Evolutionary conservation across 2,113 vertebrate species (phyloP).

Genomic region (Trogon melanurus): DNA sequence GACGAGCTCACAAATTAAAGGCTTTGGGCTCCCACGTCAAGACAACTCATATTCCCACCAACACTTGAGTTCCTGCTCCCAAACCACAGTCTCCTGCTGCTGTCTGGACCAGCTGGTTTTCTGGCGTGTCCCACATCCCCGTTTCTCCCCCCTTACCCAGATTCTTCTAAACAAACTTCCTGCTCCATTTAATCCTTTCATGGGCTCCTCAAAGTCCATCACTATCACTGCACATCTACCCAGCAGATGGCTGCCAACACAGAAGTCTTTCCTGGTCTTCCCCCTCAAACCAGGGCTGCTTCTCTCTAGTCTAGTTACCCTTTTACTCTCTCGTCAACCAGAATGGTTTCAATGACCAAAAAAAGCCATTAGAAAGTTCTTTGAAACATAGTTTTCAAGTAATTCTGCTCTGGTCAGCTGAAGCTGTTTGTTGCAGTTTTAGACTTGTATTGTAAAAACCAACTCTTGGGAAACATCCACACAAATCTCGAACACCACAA

Average conservation of each 20-base stretch:
- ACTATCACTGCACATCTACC: not conserved
- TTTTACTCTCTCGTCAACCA: not conserved
- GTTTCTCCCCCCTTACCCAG: not conserved
- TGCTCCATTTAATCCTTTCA: not conserved
- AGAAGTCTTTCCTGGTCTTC: not conserved
- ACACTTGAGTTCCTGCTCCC: constrained; percentile 12
- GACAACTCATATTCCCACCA: constrained; percentile 38
- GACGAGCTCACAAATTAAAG: constrained; percentile 42
- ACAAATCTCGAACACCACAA: not conserved
- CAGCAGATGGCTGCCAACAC: not conserved
- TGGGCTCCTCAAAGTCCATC: not conserved
- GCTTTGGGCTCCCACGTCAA: not conserved
- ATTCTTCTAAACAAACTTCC: not conserved
- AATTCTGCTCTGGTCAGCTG: not conserved
- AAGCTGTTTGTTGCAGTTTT: not conserved
- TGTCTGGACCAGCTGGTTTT: constrained; percentile 37
- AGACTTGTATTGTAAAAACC: not conserved
- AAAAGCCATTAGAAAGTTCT: not conserved
- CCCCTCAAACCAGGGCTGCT: not conserved
- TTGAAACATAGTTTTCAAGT: not conserved
- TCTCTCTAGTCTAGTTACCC: not conserved
- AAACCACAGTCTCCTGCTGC: constrained; percentile 37
- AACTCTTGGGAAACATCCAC: not conserved
- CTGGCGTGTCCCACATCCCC: not conserved
- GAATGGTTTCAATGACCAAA: not conserved